Evolutionary conservation across 2,888 invertebrate genomes (phyloP), one percentile per base, ranked within the genome.

Genomic region (Orthosia gothica): DNA sequence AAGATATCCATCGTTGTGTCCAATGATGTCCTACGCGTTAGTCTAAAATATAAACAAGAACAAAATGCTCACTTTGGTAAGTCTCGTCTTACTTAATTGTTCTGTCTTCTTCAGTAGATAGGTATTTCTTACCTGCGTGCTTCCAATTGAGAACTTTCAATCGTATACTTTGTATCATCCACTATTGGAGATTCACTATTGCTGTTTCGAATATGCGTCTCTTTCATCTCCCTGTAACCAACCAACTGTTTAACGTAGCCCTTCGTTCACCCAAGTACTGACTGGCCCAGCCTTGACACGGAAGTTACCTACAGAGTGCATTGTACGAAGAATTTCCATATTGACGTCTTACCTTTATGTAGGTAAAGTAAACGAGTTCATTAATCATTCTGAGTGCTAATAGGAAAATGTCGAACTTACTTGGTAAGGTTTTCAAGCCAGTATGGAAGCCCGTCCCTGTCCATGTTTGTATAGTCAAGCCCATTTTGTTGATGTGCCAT

Each of bases 361-460:
- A 76, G 75, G 73, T 83, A 70, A 71, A 68, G 61, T 71, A 55
- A 70, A 67, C 61, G 62, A 75, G 63, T 59, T 87, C 90, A 92
- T 92, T 91, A 92, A 91, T 92, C 90, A 92, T 87, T 89, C 81
- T 81, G 55, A 55, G 58, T 67, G 71, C 67, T 74, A 85, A 73
- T 82, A 71, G 57, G 74, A 79, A 78, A 66, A 65, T 54, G 59
- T 66, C 76, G 68, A 72, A 82, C 94, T 93, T 86, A 96, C 96
- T 94, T 94, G 90, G 95, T 94, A 93, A 96, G 92, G 89, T 94
- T 95, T 90, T 96, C 94, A 79, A 96, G 94, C 96, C 96, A 96
- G 74, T 91, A 89, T 78, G 95, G 94, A 85, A 92, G 86, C 16
- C 80, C 75, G 81, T 95, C 93, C 72, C 88, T 90, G 80, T 94